These are phyloP conservation scores for Oryzias melastigma DNA, from an alignment of 2,113 vertebrate species.

Conservation along the genomic window DNA sequence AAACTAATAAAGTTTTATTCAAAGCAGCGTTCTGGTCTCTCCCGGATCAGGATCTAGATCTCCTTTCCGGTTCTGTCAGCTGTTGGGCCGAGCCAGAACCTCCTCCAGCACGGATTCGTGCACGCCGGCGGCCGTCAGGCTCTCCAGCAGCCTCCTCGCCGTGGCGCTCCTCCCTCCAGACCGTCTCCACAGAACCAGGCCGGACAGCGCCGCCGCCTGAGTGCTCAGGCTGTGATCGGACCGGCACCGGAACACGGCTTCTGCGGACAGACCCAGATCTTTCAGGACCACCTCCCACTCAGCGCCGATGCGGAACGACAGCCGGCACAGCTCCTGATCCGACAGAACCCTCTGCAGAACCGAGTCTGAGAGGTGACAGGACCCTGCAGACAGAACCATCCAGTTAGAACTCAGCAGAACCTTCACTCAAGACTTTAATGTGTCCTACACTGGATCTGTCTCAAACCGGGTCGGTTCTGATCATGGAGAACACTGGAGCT, in stretches of 20 bases:
- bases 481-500: no score
- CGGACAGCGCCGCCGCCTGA: slow-evolving; percentile 83
- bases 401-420: neutral
- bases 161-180: slow-evolving; percentile 82
- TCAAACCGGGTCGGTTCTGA: no score
- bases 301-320: slow-evolving; percentile 80
- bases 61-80: no score
- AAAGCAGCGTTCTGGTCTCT: no score
- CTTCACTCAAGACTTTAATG: no score
- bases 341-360: slow-evolving; percentile 80
- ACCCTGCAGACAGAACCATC: slow-evolving; percentile 57
- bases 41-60: no score
- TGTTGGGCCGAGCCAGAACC: slow-evolving; percentile 29
- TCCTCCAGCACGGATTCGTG: slow-evolving; percentile 80
- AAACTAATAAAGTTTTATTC: no score
- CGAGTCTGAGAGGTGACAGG: slow-evolving; percentile 50
- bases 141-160: slow-evolving; percentile 69
- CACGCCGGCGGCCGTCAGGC: slow-evolving; percentile 74
- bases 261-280: slow-evolving; percentile 83
- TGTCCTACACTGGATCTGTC: no score
- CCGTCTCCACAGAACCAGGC: slow-evolving; percentile 86
- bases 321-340: slow-evolving; percentile 84
- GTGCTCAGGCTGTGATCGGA: slow-evolving; percentile 80
- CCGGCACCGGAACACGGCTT: slow-evolving; percentile 85
- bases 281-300: slow-evolving; percentile 86